phyloP scores from a whole-genome alignment of 2,797 vertebrate species.

The Xiphophorus birchmanni region DNA sequence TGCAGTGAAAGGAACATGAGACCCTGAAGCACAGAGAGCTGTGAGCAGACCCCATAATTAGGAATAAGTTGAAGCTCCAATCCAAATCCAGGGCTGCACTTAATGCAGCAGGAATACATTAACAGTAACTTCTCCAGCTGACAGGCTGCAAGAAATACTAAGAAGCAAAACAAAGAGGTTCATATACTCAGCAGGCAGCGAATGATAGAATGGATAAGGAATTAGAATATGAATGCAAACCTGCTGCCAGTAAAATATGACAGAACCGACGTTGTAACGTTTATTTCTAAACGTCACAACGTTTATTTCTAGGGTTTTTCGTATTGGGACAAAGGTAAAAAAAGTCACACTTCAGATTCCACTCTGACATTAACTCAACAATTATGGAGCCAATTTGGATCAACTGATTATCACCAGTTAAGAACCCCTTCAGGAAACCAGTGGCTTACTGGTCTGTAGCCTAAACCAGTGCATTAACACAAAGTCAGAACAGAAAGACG shows the following conservation, averaged over 20 bases:
- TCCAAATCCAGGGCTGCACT: background rate
- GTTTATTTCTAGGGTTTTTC: background rate
- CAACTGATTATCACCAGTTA: background rate
- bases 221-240: background rate
- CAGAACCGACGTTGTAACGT: background rate
- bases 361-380: background rate
- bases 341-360: background rate
- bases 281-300: background rate
- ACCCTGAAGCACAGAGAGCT: slow-evolving; percentile 21
- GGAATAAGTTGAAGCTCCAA: background rate
- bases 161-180: background rate
- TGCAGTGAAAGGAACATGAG: slow-evolving; percentile 30
- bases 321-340: background rate
- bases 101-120: background rate
- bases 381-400: background rate
- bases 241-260: background rate
- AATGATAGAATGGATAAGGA: background rate
- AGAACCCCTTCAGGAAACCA: background rate
- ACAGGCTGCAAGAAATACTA: background rate
- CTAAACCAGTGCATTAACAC: background rate
- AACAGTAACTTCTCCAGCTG: slow-evolving; percentile 1
- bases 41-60: slow-evolving; percentile 20
- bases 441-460: background rate
- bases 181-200: background rate
- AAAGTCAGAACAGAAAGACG: background rate